Percentiles rank a stretch among this genome's conserved stretches.
Evolutionary conservation across 2,113 vertebrate species (phyloP).

Genomic region (Scartelaos histophorus): DNA sequence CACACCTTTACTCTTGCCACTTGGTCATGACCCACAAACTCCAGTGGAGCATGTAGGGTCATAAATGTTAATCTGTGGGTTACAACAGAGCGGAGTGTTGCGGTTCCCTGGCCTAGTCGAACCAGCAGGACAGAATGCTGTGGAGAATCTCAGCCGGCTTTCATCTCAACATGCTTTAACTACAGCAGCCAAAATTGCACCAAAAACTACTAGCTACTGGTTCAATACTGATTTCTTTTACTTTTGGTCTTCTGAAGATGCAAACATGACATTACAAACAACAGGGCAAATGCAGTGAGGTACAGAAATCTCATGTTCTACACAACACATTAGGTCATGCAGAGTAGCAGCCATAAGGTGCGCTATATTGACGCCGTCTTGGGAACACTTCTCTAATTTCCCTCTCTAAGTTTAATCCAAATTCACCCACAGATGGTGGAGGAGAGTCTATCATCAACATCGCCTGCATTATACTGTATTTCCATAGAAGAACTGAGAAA

Average conservation of each 20-base stretch:
- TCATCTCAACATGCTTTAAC: slow-evolving; percentile 54
- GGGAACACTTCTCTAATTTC: slow-evolving; percentile 27
- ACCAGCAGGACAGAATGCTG: slow-evolving; percentile 61
- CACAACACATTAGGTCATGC: slow-evolving; percentile 36
- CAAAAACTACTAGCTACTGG: not conserved
- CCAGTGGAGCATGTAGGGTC: slow-evolving; percentile 58
- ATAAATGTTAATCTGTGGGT: slow-evolving; percentile 74
- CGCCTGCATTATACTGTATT: not conserved
- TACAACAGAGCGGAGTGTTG: slow-evolving; percentile 52
- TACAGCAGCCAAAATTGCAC: slow-evolving; percentile 13
- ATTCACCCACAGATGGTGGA: slow-evolving; percentile 26
- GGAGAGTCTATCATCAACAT: not conserved
- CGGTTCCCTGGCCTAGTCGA: slow-evolving; percentile 46
- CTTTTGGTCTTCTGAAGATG: slow-evolving; percentile 12
- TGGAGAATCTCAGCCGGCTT: slow-evolving; percentile 64
- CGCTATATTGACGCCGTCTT: slow-evolving; percentile 17
- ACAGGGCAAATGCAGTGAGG: slow-evolving; percentile 13
- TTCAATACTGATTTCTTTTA: not conserved
- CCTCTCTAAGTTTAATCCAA: slow-evolving; percentile 25
- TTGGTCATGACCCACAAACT: slow-evolving; percentile 74
- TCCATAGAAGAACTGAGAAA: not conserved
- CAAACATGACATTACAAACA: slow-evolving; percentile 15
- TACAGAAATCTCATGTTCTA: slow-evolving; percentile 23
- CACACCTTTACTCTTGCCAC: slow-evolving; percentile 57
- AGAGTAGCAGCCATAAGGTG: slow-evolving; percentile 15